These are phyloP conservation scores for Cydia pomonella DNA, from an alignment of 1,140 invertebrate genomes.

Conservation along the genomic window DNA sequence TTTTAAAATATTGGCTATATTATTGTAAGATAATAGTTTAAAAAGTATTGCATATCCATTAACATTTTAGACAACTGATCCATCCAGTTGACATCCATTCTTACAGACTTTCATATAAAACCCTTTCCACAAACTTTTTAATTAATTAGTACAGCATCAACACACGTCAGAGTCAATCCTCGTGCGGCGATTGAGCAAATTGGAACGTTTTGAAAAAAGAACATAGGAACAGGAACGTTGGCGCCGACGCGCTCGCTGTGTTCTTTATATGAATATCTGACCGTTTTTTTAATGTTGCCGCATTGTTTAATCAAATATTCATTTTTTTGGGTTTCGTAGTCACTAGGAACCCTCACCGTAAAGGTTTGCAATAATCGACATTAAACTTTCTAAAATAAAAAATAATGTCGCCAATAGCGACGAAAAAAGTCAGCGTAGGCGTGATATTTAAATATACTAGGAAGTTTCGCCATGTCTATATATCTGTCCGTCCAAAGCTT, in stretches of 20 bases:
- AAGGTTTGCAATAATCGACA: too few relatives aligned
- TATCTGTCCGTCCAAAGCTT: too few relatives aligned
- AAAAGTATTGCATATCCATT: too few relatives aligned
- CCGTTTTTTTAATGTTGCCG: conserved; percentile 45
- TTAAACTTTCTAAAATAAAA: too few relatives aligned
- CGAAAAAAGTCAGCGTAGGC: too few relatives aligned
- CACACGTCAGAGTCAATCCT: conserved; percentile 44
- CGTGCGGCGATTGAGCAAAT: conserved; percentile 57
- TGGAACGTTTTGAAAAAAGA: conserved; percentile 64
- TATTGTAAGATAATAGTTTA: too few relatives aligned
- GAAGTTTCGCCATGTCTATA: too few relatives aligned
- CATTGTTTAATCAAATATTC: conserved; percentile 36
- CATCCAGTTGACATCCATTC: not conserved
- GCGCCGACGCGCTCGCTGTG: conserved; percentile 65
- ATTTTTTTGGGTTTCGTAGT: not conserved
- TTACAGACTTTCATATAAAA: not conserved
- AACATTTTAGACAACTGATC: not conserved
- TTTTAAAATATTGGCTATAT: too few relatives aligned
- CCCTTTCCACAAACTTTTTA: conserved; percentile 8
- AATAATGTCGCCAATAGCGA: too few relatives aligned
- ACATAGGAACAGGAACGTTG: conserved; percentile 65
- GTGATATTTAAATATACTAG: too few relatives aligned
- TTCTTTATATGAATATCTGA: conserved; percentile 58
- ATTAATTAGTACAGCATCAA: conserved; percentile 40
- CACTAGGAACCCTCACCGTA: not conserved